These are phyloP conservation scores for Gadus chalcogrammus DNA, from an alignment of 2,113 vertebrate species.

Conservation along the genomic window DNA sequence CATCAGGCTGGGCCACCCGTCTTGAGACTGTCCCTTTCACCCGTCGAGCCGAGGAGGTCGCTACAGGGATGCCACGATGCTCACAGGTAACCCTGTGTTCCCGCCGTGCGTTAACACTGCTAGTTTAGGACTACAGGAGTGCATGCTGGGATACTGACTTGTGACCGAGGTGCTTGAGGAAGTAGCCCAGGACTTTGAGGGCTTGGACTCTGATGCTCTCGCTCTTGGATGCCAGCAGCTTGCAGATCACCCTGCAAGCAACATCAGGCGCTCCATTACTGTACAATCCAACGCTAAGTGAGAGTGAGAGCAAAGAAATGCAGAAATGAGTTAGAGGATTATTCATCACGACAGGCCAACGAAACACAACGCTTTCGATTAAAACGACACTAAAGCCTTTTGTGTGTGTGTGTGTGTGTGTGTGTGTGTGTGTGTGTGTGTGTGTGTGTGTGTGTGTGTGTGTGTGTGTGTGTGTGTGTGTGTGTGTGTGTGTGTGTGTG, in stretches of 20 bases:
- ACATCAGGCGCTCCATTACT: neutral
- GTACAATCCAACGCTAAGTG: neutral
- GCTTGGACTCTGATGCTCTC: constrained; percentile 98
- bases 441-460: constrained; percentile 8
- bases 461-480: constrained; percentile 5
- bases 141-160: constrained; percentile 81
- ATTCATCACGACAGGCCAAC: neutral
- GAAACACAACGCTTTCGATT: neutral
- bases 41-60: too few relatives aligned
- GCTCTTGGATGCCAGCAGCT: constrained; percentile 96
- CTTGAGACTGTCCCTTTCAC: too few relatives aligned
- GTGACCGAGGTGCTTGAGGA: constrained; percentile 97
- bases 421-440: constrained; percentile 3
- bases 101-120: too few relatives aligned
- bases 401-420: constrained; percentile 4
- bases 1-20: too few relatives aligned
- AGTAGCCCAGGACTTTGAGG: constrained; percentile 97
- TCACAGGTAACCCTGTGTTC: too few relatives aligned
- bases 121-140: neutral
- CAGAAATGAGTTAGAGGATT: too few relatives aligned
- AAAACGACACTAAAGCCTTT: neutral
- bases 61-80: too few relatives aligned
- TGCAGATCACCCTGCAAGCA: constrained; percentile 91
- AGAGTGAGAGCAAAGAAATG: neutral
- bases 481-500: neutral